A percentile compares a stretch with the other conserved stretches of the same genome.
phyloP scores from a whole-genome alignment of 1,140 invertebrate genomes.

The Zaprionus nigranus region DNA sequence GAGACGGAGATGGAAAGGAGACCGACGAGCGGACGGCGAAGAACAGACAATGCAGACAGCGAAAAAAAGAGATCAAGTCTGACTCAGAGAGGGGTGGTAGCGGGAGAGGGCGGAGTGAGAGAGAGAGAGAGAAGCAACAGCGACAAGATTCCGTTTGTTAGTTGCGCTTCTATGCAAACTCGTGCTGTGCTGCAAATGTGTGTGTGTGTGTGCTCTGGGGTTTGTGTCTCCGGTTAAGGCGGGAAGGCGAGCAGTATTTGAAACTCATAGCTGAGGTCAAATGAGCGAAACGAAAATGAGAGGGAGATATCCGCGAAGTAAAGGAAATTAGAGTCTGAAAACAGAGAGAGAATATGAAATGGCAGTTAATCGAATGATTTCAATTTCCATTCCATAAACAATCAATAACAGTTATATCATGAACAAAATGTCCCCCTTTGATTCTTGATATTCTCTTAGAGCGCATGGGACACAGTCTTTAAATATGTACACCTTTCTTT shows the following conservation, averaged over 20 bases:
- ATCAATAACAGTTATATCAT: background rate
- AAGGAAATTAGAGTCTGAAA: slow-evolving; percentile 3
- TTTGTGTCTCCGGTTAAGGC: slow-evolving; percentile 58
- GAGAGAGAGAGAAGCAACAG: slow-evolving; percentile 10
- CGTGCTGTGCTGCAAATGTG: background rate
- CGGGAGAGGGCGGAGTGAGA: background rate
- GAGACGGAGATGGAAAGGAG: background rate
- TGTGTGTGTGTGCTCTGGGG: slow-evolving; percentile 43
- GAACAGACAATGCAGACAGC: slow-evolving; percentile 12
- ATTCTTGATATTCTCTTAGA: background rate
- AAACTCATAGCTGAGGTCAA: slow-evolving; percentile 27
- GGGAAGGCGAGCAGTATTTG: slow-evolving; percentile 21
- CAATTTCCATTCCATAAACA: background rate
- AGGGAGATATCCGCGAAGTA: slow-evolving; percentile 9
- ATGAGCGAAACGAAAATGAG: slow-evolving; percentile 34
- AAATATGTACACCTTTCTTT: slow-evolving; percentile 15
- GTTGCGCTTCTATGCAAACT: slow-evolving; percentile 28
- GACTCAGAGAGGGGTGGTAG: background rate
- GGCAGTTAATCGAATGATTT: background rate
- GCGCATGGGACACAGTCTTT: slow-evolving; percentile 18
- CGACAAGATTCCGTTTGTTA: slow-evolving; percentile 44
- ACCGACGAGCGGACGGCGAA: slow-evolving; percentile 6
- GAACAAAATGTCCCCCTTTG: background rate
- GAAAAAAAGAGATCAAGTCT: slow-evolving; percentile 10
- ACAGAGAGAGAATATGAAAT: background rate